Evolutionary conservation across 1,140 invertebrate genomes (phyloP).

Genomic region (Lucilia sericata): DNA sequence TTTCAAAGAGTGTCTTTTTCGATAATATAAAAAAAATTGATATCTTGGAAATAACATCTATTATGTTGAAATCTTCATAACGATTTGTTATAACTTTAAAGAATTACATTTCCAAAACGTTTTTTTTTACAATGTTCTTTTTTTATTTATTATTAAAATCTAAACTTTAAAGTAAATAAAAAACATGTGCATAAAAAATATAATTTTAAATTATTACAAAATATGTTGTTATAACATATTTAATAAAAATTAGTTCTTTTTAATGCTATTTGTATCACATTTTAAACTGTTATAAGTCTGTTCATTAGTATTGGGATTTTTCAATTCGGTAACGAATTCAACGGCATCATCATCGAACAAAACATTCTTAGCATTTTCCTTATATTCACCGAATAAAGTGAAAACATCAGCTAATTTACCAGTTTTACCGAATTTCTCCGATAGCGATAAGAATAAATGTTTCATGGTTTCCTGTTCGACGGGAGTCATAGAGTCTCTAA

Average conservation of each 20-base stretch:
- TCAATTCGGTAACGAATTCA: conserved; percentile 55
- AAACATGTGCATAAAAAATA: background rate
- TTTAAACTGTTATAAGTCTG: conserved; percentile 50
- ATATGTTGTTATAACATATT: background rate
- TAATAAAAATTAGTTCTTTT: conserved; percentile 2
- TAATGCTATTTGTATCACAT: conserved; percentile 45
- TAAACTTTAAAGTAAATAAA: too few relatives aligned
- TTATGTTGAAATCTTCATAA: too few relatives aligned
- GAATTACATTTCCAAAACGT: too few relatives aligned
- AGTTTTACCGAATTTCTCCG: conserved; percentile 59
- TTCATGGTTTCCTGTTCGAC: conserved; percentile 62
- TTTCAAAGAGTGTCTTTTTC: too few relatives aligned
- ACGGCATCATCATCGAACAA: conserved; percentile 60
- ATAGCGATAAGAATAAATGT: conserved; percentile 61
- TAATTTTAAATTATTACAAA: background rate
- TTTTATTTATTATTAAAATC: too few relatives aligned
- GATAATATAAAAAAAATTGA: too few relatives aligned
- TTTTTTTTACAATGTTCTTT: too few relatives aligned
- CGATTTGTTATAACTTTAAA: too few relatives aligned
- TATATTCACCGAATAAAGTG: conserved; percentile 58
- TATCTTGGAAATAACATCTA: too few relatives aligned
- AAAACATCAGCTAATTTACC: conserved; percentile 64
- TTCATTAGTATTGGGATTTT: conserved; percentile 54
- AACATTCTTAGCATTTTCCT: conserved; percentile 56
- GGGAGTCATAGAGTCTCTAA: conserved; percentile 51